Base-by-base conservation (phyloP, 2,797 vertebrate genomes). In the Tadarida brasiliensis region DNA sequence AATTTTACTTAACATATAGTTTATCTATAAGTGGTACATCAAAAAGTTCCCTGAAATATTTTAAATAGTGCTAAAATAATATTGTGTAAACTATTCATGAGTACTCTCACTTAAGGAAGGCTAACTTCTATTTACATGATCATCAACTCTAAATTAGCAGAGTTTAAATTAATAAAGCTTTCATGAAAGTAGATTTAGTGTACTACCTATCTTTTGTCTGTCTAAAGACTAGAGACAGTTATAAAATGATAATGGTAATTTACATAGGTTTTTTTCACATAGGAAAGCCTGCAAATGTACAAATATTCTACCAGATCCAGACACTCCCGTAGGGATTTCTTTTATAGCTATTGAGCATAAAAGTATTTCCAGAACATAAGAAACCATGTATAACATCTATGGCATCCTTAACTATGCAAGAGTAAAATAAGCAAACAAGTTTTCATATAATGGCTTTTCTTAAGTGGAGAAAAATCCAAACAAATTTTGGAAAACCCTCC, bases 101-200 rank as follows among this genome's bases (percentile, higher is more conserved):
- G 16, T 47, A 74, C 20, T 94, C 30, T 86, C 54, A 33, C 28
- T 44, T 77, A 91, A 95, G 59, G 88, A 91, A 91, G 11, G 54
- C 22, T 87, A 94, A 92, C 12, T 57, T 65, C 28, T 4, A 67
- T 68, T 76, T 65, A 84, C 24, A 84, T 28, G 11, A 86, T 51
- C 35, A 76, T 17, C 39, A 95, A 57, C n/a, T 80, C 44, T 74
- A 94, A 89, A 96, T 71, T 70, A 63, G 24, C 44, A 94, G 22
- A 84, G 28, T 67, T 96, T 87, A 89, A 82, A 67, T 77, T 89
- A 77, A 76, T 82, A 87, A 91, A 28, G 10, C n/a, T 85, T 74
- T 68, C 84, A 35, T 81, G 61, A 86, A 96, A 73, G 10, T 61
- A 59, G 26, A 76, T 68, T 74, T 70, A 61, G n/a, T 56, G 2